phyloP scores from a whole-genome alignment of 2,113 vertebrate genomes.

The Phrynosoma platyrhinos region DNA sequence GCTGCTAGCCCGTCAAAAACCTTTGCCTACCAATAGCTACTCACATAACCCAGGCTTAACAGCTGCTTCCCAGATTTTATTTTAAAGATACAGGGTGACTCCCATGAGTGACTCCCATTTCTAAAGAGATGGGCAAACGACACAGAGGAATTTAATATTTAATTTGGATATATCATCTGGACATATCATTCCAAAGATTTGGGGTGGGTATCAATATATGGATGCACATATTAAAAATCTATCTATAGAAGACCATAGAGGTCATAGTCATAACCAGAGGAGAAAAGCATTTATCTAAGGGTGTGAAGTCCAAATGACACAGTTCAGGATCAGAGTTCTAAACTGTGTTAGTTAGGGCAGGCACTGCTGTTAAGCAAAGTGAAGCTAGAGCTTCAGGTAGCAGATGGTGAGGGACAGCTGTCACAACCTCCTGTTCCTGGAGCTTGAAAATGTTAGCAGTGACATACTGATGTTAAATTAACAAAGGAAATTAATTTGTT shows the following conservation, averaged over 20 bases:
- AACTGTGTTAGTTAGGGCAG: too few species aligned
- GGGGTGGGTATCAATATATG: conserved; percentile 3
- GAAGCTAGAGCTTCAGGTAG: too few species aligned
- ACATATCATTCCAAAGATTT: conserved; percentile 1
- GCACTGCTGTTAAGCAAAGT: too few species aligned
- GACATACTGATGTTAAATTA: too few species aligned
- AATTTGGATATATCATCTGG: conserved; percentile 24
- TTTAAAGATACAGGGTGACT: conserved; percentile 27
- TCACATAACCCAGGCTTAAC: conserved; percentile 27
- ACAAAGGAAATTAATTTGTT: too few species aligned
- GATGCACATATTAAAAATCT: conserved; percentile 3
- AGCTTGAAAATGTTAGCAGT: too few species aligned
- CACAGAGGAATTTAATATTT: conserved; percentile 32
- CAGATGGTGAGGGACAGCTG: too few species aligned
- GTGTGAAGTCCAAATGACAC: background rate
- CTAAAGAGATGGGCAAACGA: conserved; percentile 19
- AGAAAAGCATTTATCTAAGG: background rate
- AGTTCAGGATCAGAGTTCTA: too few species aligned
- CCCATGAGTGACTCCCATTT: background rate
- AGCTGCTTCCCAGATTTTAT: conserved; percentile 32
- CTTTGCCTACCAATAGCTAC: conserved; percentile 28
- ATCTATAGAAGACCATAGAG: background rate
- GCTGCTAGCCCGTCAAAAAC: conserved; percentile 5
- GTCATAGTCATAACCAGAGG: background rate
- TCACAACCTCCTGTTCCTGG: too few species aligned